A percentile compares a stretch with the other conserved stretches of the same genome.
These are phyloP conservation scores for Drosophila persimilis DNA, from an alignment of 1,140 invertebrate genomes.

Conservation along the genomic window DNA sequence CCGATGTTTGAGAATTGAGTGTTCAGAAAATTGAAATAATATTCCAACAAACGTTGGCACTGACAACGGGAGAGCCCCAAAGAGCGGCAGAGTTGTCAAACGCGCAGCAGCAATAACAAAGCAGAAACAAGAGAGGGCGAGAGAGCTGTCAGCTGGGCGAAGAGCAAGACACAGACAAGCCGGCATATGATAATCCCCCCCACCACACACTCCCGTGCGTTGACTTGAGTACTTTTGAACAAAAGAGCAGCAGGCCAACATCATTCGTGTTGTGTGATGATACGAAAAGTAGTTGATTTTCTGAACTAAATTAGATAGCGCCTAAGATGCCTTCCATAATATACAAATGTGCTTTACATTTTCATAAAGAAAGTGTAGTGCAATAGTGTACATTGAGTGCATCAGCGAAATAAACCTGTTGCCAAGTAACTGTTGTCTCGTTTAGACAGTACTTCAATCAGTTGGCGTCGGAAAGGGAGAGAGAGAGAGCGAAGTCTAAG, in stretches of 20 bases:
- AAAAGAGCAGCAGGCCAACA: too few relatives aligned
- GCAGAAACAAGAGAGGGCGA: slow-evolving; percentile 30
- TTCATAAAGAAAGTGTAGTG: too few relatives aligned
- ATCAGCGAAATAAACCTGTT: too few relatives aligned
- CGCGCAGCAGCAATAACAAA: slow-evolving; percentile 51
- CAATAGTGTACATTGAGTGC: too few relatives aligned
- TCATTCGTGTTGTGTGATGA: too few relatives aligned
- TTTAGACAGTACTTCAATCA: slow-evolving; percentile 10
- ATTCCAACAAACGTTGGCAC: slow-evolving; percentile 35
- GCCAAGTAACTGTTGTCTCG: too few relatives aligned
- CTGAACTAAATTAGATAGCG: too few relatives aligned
- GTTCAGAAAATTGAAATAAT: slow-evolving; percentile 23
- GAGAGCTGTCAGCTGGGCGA: slow-evolving; percentile 23
- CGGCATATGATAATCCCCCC: background rate
- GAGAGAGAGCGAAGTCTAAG: slow-evolving; percentile 31
- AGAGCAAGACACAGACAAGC: too few relatives aligned
- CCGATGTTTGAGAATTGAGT: slow-evolving; percentile 21
- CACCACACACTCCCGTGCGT: background rate
- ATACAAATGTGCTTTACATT: too few relatives aligned
- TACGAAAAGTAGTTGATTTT: too few relatives aligned
- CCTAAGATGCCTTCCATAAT: too few relatives aligned
- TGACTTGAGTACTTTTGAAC: background rate
- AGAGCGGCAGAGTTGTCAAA: slow-evolving; percentile 21
- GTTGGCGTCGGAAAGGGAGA: slow-evolving; percentile 11
- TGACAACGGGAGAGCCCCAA: slow-evolving; percentile 29